Evolutionary conservation across 2,888 invertebrate genomes (phyloP).

Genomic region (Xestia c-nigrum): DNA sequence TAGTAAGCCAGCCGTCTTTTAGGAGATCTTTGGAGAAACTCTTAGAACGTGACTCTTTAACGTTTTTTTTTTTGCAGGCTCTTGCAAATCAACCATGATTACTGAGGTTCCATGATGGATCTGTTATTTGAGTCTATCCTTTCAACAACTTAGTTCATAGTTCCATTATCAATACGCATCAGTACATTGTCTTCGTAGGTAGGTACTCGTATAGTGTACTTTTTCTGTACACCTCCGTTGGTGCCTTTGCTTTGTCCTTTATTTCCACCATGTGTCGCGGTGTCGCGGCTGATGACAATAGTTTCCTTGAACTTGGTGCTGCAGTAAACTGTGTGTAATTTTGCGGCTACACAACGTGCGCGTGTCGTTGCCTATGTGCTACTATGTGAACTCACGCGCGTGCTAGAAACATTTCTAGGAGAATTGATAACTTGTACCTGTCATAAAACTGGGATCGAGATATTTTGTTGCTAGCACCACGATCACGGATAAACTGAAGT

Average conservation of each 20-base stretch:
- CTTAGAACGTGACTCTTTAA: background rate
- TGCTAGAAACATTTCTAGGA: background rate
- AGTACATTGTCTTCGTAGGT: background rate
- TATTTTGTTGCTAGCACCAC: too few relatives aligned
- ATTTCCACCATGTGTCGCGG: conserved; percentile 11
- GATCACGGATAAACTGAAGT: too few relatives aligned
- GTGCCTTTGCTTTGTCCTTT: conserved; percentile 12
- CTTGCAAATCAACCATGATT: background rate
- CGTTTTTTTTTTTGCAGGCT: background rate
- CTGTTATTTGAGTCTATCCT: background rate
- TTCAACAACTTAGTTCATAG: background rate
- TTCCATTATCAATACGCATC: background rate
- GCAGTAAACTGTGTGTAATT: conserved; percentile 58
- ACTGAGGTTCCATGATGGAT: background rate
- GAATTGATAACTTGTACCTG: background rate
- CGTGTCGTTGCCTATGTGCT: conserved; percentile 31
- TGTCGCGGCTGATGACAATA: conserved; percentile 11
- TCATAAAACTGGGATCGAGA: too few relatives aligned
- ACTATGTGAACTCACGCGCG: conserved; percentile 45
- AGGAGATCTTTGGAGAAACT: background rate
- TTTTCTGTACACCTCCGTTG: background rate
- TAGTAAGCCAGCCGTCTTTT: background rate
- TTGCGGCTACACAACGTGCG: conserved; percentile 58
- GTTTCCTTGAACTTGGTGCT: conserved; percentile 73
- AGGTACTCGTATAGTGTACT: too few relatives aligned